Evolutionary conservation across 2,113 vertebrate species (phyloP).

Genomic region (Pao palembangensis): DNA sequence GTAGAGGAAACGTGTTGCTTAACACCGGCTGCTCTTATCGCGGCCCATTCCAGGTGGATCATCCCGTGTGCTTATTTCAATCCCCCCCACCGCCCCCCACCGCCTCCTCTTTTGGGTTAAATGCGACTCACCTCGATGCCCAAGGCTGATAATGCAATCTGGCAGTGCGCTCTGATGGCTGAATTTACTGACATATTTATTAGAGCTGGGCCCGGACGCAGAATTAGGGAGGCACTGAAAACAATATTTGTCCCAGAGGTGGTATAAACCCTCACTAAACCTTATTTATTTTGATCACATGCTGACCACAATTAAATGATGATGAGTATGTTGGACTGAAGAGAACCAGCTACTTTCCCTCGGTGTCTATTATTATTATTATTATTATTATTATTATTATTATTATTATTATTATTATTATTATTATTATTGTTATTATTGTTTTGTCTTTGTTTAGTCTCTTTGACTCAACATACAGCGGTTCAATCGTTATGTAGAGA

Average conservation of each 20-base stretch:
- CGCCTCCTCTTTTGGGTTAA: slow-evolving; percentile 40
- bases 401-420: slow-evolving; percentile 2
- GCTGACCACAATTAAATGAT: slow-evolving; percentile 36
- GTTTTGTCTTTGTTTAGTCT: too few relatives aligned
- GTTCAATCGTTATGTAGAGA: not conserved
- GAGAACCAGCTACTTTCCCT: slow-evolving; percentile 17
- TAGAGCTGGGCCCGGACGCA: slow-evolving; percentile 29
- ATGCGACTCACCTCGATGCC: slow-evolving; percentile 72
- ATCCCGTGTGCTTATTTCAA: slow-evolving; percentile 73
- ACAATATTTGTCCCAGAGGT: slow-evolving; percentile 54
- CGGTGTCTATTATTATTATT: slow-evolving; percentile 8
- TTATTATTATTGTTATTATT: not conserved
- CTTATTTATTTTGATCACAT: slow-evolving; percentile 28
- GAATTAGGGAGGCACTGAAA: slow-evolving; percentile 40
- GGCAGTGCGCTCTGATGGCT: slow-evolving; percentile 51
- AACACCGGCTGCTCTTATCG: slow-evolving; percentile 94
- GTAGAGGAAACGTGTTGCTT: slow-evolving; percentile 91
- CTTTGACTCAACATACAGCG: not conserved
- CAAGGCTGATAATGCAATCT: slow-evolving; percentile 59
- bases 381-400: slow-evolving; percentile 11
- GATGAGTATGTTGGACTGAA: slow-evolving; percentile 25
- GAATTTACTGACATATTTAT: slow-evolving; percentile 63
- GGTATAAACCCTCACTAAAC: slow-evolving; percentile 36
- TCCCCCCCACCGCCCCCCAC: slow-evolving; percentile 64
- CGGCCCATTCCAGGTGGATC: slow-evolving; percentile 84